Evolutionary conservation across 2,888 invertebrate genomes (phyloP), one percentile per base, ranked within the genome.

Genomic region (Ormyrus rosae): DNA sequence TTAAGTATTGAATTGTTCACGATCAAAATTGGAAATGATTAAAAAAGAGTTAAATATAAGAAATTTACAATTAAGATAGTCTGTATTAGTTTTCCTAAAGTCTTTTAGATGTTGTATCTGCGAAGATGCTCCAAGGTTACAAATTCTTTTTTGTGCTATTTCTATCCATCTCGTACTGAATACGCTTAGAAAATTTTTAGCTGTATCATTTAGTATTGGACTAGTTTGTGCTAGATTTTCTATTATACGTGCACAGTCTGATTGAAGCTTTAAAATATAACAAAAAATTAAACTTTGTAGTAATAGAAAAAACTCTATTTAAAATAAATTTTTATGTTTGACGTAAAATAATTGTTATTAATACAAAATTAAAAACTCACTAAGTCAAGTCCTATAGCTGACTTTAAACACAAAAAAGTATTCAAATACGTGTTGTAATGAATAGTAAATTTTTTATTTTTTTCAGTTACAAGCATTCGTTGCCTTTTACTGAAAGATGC

Each of bases 251-350:
- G 19, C 67, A 53, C 67, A 53, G 13, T 67, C 53, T 10, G 53
- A 67, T 67, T 51, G 67, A 51, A 67, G 67, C 67, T 67, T 19
- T 34, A 53, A 67, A 63, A 63, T 46, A 13, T 13, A 13, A 13
- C 13, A 13, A 13, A 13, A 13, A 13, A 13, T 13, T 13, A 13
- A 13, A 13, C 13, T 13, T 13, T 13, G 13, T 13, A 13, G 13
- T 13, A 13, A 13, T 13, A 13, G 13, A 13, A 13, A 13, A 13
- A 13, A 13, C 13, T 13, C 0, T 13, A 63, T 46, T n/a, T 11
- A 46, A 63, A 46, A 63, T 11, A 63, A n/a, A 5, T 5, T 63
- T 5, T 34, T 5, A 46, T 13, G 3, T 3, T 11, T 63, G 4
- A 11, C 46, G 5, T 63, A 9, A 5, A 10, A 9, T 5, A 63